These are phyloP conservation scores for Drosophila truncata DNA, from an alignment of 1,140 invertebrate genomes.

Conservation along the genomic window DNA sequence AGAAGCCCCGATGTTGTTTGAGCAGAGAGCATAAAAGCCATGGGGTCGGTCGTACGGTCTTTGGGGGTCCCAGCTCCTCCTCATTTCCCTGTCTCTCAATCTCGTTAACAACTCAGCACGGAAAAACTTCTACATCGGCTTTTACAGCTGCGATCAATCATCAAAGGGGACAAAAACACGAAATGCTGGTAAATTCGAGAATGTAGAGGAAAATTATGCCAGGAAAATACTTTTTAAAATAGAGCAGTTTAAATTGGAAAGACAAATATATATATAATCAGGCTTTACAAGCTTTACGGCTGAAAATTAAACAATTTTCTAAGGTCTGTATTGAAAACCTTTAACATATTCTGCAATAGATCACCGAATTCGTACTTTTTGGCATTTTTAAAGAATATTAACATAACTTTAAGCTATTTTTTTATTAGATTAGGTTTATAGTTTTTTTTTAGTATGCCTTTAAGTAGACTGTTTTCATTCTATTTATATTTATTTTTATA, in stretches of 20 bases:
- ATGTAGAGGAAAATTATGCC: conserved; percentile 4
- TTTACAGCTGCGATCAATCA: conserved; percentile 68
- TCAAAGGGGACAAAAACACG: conserved; percentile 22
- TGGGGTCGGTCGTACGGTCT: conserved; percentile 37
- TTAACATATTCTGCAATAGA: too few species aligned
- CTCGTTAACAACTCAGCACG: conserved; percentile 60
- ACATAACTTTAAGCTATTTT: too few species aligned
- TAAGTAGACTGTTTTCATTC: too few species aligned
- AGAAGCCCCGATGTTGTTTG: conserved; percentile 23
- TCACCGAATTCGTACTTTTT: too few species aligned
- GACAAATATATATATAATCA: background rate
- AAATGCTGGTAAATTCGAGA: conserved; percentile 54
- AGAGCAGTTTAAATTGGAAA: background rate
- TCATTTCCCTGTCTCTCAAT: conserved; percentile 2
- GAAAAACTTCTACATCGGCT: conserved; percentile 44
- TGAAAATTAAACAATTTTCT: background rate
- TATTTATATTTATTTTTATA: background rate
- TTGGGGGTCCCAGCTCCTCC: conserved; percentile 34
- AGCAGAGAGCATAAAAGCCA: conserved; percentile 25
- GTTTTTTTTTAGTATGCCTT: too few species aligned
- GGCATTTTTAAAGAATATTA: too few species aligned
- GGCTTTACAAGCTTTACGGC: background rate
- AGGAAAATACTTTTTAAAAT: conserved; percentile 27
- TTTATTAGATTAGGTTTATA: too few species aligned
- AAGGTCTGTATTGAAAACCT: too few species aligned